These are phyloP conservation scores for Columba guinea DNA, from an alignment of 2,797 vertebrate genomes.

Conservation along the genomic window DNA sequence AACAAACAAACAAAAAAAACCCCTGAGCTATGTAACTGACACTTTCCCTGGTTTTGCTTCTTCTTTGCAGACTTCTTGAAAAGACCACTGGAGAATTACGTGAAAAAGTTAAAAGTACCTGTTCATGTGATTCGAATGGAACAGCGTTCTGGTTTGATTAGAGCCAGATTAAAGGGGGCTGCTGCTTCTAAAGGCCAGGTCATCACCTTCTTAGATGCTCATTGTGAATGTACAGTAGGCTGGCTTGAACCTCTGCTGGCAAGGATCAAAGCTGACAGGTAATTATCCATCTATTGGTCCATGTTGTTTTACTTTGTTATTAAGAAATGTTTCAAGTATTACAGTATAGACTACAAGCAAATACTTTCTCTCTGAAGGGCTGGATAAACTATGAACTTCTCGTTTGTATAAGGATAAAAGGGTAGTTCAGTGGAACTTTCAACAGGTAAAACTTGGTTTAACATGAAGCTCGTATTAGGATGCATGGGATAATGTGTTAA, in stretches of 20 bases:
- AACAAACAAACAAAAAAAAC: not conserved
- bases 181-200: slow-evolving; percentile 96
- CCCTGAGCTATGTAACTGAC: not conserved
- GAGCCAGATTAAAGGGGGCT: slow-evolving; percentile 95
- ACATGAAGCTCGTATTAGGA: not conserved
- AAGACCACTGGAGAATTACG: slow-evolving; percentile 92
- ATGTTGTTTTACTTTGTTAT: not conserved
- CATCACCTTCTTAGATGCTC: slow-evolving; percentile 98
- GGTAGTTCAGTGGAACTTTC: not conserved
- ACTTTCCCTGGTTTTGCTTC: not conserved
- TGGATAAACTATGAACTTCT: not conserved
- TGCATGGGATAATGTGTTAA: not conserved
- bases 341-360: not conserved
- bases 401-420: not conserved
- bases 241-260: slow-evolving; percentile 97
- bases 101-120: slow-evolving; percentile 90
- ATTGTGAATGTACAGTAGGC: slow-evolving; percentile 97
- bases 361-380: not conserved
- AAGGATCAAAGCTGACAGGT: slow-evolving; percentile 97
- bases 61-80: slow-evolving; percentile 92
- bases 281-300: slow-evolving; percentile 26
- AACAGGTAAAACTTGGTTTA: not conserved
- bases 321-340: not conserved
- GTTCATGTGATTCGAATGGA: slow-evolving; percentile 97
- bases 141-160: slow-evolving; percentile 94